These are phyloP conservation scores for Characodon lateralis DNA, from an alignment of 2,797 vertebrate genomes.

Conservation along the genomic window DNA sequence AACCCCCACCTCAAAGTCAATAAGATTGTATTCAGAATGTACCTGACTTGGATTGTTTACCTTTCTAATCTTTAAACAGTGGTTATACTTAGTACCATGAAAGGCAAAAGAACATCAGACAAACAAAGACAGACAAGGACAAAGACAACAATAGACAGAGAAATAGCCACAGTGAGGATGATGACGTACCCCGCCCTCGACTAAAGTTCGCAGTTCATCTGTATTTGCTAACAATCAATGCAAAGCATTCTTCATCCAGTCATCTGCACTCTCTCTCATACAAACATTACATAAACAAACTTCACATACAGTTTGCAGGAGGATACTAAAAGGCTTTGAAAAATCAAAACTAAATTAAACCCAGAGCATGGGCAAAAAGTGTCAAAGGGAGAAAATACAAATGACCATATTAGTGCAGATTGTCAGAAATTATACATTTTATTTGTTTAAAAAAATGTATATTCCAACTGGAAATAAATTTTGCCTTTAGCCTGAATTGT, in stretches of 20 bases:
- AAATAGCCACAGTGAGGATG: conserved; percentile 46
- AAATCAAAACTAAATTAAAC: background rate
- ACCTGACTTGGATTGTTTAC: conserved; percentile 8
- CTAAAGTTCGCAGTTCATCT: conserved; percentile 42
- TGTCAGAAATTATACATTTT: background rate
- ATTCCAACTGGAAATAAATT: too few relatives aligned
- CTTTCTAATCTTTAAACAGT: conserved; percentile 12
- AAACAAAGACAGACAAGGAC: conserved; percentile 61
- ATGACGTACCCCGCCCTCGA: conserved; percentile 57
- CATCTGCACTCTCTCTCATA: background rate
- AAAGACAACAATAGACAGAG: conserved; percentile 57
- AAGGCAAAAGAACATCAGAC: conserved; percentile 25
- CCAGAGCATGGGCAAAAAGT: background rate
- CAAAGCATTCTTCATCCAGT: background rate
- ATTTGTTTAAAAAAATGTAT: background rate
- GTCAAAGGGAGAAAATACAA: background rate
- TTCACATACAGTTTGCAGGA: background rate
- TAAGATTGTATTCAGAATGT: conserved; percentile 13
- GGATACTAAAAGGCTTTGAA: background rate
- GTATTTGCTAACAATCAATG: conserved; percentile 66
- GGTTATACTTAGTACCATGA: conserved; percentile 19
- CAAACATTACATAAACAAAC: background rate
- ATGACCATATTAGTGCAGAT: too few relatives aligned
- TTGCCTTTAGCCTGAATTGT: too few relatives aligned
- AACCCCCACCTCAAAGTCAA: background rate